Evolutionary conservation across 1,140 invertebrate species (phyloP), one percentile per base, ranked within the genome.

Genomic region (Caenorhabditis inopinata): DNA sequence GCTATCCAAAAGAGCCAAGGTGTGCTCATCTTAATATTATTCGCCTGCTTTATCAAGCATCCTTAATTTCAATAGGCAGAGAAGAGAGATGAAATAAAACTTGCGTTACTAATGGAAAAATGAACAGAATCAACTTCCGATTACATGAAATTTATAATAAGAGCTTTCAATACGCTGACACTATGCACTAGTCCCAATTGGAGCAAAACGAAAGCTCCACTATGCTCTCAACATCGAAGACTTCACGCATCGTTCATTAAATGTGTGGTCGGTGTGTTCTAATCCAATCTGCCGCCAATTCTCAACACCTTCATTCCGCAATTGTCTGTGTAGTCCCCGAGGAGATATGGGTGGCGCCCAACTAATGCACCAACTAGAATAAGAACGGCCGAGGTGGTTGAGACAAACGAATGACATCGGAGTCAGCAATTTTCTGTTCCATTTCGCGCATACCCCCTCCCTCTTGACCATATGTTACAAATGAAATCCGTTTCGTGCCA

Each of bases 401-500:
- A 35, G 29, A 23, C 21, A 32, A 58, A 16, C 6, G 35, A 32
- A 32, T n/a, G 35, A 29, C 11, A 9, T 1, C 51, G 5, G 14
- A 58, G 12, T 62, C 49, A 53, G 49, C 16, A 25, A 53, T 53
- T 53, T 62, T 42, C n/a, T 21, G 25, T 32, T 9, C 32, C 35
- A 38, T 68, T 68, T 68, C 11, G 29, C 58, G 58, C 58, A 38
- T 42, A 16, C 27, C 16, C 58, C 7, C 4, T 3, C n/a, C 9
- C 48, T 38, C 58, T 68, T 68, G 58, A 38, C 58, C 58, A 68
- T 68, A 68, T 68, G 58, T 68, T 68, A 68, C 58, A 68, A 68
- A 68, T 68, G 32, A 68, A 32, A 38, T 21, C n/a, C n/a, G 38
- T 68, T 38, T 68, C 58, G 18, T 68, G 29, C 32, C 58, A 68